Conservation (phyloP, 2,888 invertebrate genomes). For the Malacosoma neustria region DNA sequence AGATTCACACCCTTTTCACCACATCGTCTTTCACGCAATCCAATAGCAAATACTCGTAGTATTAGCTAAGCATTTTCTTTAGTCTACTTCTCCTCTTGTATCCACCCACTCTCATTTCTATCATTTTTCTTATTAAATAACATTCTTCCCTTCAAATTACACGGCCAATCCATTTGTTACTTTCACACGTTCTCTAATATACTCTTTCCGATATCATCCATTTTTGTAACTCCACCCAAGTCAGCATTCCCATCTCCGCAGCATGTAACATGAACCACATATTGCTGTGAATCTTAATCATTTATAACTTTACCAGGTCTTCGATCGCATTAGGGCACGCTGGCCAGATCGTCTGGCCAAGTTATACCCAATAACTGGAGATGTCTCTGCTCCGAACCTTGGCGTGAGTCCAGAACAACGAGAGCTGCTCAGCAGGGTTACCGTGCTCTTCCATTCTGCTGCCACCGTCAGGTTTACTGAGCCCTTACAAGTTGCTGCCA, state of each 20-base stretch:
- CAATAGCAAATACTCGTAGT: too few relatives aligned
- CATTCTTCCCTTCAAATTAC: too few relatives aligned
- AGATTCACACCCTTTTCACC: too few relatives aligned
- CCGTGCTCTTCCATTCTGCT: conserved; percentile 95
- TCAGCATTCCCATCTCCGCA: too few relatives aligned
- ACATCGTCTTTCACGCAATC: too few relatives aligned
- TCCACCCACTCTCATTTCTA: too few relatives aligned
- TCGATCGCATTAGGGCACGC: conserved; percentile 78
- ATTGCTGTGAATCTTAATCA: not conserved
- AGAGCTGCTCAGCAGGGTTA: conserved; percentile 78
- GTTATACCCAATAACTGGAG: conserved; percentile 81
- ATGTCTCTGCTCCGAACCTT: conserved; percentile 81
- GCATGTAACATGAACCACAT: not conserved
- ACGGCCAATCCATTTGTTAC: not conserved
- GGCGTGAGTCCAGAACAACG: conserved; percentile 81
- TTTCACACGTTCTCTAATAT: not conserved
- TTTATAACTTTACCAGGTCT: conserved; percentile 63
- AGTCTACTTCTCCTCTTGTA: too few relatives aligned
- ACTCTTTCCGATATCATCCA: not conserved
- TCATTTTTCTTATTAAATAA: too few relatives aligned
- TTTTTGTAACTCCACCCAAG: too few relatives aligned
- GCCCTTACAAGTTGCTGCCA: conserved; percentile 88
- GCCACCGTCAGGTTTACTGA: conserved; percentile 97
- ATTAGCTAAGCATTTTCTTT: too few relatives aligned
- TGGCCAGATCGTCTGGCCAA: conserved; percentile 80